phyloP scores from a whole-genome alignment of 2,113 vertebrate genomes.

The Bufo bufo region DNA sequence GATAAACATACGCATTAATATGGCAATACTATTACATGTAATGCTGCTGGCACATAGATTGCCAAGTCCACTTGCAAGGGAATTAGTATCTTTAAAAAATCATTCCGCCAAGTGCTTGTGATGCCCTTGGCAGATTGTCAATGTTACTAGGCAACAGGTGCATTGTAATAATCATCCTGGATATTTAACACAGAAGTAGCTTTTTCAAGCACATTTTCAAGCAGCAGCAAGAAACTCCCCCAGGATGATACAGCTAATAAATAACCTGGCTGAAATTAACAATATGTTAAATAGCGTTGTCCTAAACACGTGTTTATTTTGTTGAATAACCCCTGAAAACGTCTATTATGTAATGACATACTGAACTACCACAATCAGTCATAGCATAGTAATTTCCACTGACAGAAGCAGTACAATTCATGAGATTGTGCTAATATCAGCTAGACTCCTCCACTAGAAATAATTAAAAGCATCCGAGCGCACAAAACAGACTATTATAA shows the following conservation, averaged over 20 bases:
- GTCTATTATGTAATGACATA: conserved; percentile 13
- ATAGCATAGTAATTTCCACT: conserved; percentile 16
- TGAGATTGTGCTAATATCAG: not conserved
- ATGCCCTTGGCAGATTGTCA: conserved; percentile 28
- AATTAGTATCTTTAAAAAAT: conserved; percentile 7
- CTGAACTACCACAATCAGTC: not conserved
- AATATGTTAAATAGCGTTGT: conserved; percentile 16
- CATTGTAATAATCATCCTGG: not conserved
- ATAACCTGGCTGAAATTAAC: conserved; percentile 15
- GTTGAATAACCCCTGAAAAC: conserved; percentile 6
- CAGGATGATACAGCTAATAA: not conserved
- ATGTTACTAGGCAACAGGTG: conserved; percentile 32
- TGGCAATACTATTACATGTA: not conserved
- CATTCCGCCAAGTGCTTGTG: not conserved
- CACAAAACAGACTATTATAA: not conserved
- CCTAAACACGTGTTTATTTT: not conserved
- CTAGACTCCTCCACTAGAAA: conserved; percentile 6
- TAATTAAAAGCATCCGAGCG: conserved; percentile 19
- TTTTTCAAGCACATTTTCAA: not conserved
- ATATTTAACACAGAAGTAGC: conserved; percentile 17
- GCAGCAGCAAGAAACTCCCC: not conserved
- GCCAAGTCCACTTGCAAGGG: not conserved
- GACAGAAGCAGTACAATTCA: not conserved
- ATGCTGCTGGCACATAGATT: not conserved
- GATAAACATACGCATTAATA: not conserved